Evolutionary conservation across 1,140 invertebrate species (phyloP).

Genomic region (Rhagoletis zephyria): DNA sequence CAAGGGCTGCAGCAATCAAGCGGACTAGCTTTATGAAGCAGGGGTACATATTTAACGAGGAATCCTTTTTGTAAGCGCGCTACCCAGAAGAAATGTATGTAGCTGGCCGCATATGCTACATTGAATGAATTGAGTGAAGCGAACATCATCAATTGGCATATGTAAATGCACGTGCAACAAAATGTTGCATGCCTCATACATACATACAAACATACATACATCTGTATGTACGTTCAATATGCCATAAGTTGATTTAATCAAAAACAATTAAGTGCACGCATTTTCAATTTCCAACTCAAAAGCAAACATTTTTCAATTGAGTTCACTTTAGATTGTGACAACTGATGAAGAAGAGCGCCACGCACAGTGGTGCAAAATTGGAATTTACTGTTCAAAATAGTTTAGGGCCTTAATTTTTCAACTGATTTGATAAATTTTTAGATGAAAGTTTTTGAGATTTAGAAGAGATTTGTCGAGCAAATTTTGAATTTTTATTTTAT

Average conservation of each 20-base stretch:
- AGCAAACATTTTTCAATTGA: slow-evolving; percentile 42
- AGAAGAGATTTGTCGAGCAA: too few species aligned
- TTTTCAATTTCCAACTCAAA: slow-evolving; percentile 37
- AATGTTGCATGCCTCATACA: slow-evolving; percentile 35
- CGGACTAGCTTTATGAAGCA: not conserved
- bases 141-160: slow-evolving; percentile 17
- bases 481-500: too few species aligned
- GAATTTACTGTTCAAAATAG: too few species aligned
- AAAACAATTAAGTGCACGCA: slow-evolving; percentile 50
- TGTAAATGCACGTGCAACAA: slow-evolving; percentile 45
- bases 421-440: too few species aligned
- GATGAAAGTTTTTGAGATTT: too few species aligned
- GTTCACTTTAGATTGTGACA: slow-evolving; percentile 45
- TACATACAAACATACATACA: too few species aligned
- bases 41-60: slow-evolving; percentile 10
- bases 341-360: not conserved
- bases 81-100: not conserved
- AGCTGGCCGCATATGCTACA: slow-evolving; percentile 13
- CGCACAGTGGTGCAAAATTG: too few species aligned
- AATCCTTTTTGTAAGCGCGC: slow-evolving; percentile 21
- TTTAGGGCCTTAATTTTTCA: too few species aligned
- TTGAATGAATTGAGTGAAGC: not conserved
- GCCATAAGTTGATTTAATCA: slow-evolving; percentile 50
- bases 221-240: slow-evolving; percentile 15
- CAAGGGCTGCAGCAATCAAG: not conserved